Evolutionary conservation across 2,113 vertebrate genomes (phyloP).

Genomic region (rabbit (Oryctolagus cuniculus)): mOryCun1.1 NC_091435.1:173854501-173855000

Average conservation of each 20-base stretch:
- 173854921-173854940: neutral
- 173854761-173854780: neutral
- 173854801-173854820: too few species aligned
- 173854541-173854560: neutral
- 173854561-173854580: neutral
- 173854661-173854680: accelerated
- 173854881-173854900: neutral
- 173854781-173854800: neutral
- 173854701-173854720: neutral
- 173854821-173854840: neutral
- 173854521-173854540: neutral
- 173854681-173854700: neutral
- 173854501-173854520: neutral
- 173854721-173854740: neutral
- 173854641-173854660: neutral
- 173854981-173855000: neutral
- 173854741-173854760: neutral
- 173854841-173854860: neutral
- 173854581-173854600: neutral
- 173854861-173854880: neutral
- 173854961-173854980: neutral
- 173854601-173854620: neutral
- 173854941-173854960: neutral
- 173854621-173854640: neutral
- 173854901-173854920: neutral